These are phyloP conservation scores for Drosophila lacertosa DNA, from an alignment of 1,140 invertebrate species.

Conservation along the genomic window DNA sequence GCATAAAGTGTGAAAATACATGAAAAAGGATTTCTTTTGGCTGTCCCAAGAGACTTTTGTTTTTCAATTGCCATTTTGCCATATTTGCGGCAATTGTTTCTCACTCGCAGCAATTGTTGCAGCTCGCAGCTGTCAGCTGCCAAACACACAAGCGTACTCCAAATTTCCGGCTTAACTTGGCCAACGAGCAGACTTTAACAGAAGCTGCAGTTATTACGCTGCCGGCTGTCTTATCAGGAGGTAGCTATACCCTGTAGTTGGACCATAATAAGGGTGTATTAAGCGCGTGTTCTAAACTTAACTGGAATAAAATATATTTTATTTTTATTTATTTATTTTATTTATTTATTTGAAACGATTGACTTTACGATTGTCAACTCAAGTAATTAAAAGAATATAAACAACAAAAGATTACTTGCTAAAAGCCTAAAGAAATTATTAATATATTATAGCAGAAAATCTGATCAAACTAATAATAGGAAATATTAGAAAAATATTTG, in stretches of 20 bases:
- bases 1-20: constrained; percentile 62
- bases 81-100: constrained; percentile 78
- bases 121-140: constrained; percentile 30
- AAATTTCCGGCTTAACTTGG: constrained; percentile 12
- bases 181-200: constrained; percentile 39
- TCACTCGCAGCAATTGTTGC: constrained; percentile 48
- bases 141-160: constrained; percentile 10
- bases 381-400: no score
- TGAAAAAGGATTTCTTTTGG: constrained; percentile 59
- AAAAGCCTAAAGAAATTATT: no score
- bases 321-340: no score
- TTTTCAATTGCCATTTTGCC: constrained; percentile 79
- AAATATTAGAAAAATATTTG: no score
- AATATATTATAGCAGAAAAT: no score
- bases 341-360: no score
- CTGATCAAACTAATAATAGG: no score
- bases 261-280: background rate
- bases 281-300: no score
- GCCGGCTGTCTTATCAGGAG: constrained; percentile 53
- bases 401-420: no score
- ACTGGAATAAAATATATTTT: background rate
- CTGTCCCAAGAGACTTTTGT: constrained; percentile 62
- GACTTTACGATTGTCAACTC: no score
- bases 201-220: constrained; percentile 56
- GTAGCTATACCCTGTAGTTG: background rate